Percentiles rank a stretch among this genome's conserved stretches.
Evolutionary conservation across 2,888 invertebrate species (phyloP).

Genomic region (Brachylomia viminalis): DNA sequence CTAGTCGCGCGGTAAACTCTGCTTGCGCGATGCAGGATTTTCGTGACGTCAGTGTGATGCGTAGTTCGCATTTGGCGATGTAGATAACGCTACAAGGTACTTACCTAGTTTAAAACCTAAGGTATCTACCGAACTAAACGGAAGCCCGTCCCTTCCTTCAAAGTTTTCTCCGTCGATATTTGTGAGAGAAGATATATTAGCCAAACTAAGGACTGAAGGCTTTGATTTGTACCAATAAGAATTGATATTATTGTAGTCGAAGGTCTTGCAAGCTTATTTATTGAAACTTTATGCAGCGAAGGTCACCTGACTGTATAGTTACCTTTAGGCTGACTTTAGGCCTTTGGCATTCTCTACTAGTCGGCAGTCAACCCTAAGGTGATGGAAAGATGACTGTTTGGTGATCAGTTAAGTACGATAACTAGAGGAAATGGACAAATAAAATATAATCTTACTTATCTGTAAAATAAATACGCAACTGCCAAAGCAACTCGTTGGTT

Average conservation of each 20-base stretch:
- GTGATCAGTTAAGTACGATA: not conserved
- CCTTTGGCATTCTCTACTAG: not conserved
- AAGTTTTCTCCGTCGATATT: not conserved
- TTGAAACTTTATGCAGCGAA: not conserved
- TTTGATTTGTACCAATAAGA: not conserved
- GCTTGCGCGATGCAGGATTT: too few relatives aligned
- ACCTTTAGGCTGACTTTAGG: not conserved
- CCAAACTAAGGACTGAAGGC: not conserved
- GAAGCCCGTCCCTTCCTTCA: not conserved
- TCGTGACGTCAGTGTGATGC: too few relatives aligned
- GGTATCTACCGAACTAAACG: not conserved
- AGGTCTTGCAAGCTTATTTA: not conserved
- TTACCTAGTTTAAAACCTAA: not conserved
- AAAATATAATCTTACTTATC: not conserved
- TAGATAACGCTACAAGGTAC: too few relatives aligned
- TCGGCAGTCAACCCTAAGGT: not conserved
- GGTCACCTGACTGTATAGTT: not conserved
- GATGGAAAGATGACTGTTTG: not conserved
- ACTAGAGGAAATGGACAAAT: not conserved
- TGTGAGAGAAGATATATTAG: not conserved
- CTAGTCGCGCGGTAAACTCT: too few relatives aligned
- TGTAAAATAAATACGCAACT: not conserved
- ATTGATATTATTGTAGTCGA: not conserved
- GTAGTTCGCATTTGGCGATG: too few relatives aligned
- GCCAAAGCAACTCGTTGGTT: not conserved